phyloP scores from a whole-genome alignment of 2,113 vertebrate genomes.

The Eira barbara region DNA sequence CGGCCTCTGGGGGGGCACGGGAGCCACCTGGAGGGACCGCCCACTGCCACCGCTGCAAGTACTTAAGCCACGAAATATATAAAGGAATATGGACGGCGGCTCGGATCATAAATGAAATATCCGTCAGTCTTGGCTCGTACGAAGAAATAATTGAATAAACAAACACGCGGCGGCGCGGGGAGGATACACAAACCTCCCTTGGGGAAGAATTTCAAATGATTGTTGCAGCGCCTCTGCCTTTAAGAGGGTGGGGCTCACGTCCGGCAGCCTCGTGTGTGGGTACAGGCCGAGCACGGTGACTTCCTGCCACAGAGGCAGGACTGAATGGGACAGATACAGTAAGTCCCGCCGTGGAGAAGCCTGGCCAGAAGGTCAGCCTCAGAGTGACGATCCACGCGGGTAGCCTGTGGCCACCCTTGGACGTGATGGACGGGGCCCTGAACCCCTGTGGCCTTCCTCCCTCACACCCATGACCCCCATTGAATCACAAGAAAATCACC shows the following conservation, averaged over 20 bases:
- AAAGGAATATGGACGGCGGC: too few species aligned
- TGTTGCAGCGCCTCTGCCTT: not conserved
- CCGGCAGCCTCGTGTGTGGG: not conserved
- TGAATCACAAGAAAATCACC: not conserved
- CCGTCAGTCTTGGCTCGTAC: not conserved
- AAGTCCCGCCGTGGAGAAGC: not conserved
- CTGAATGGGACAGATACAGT: not conserved
- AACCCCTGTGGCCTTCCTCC: not conserved
- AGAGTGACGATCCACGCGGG: accelerated
- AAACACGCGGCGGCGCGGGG: accelerated
- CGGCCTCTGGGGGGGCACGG: not conserved
- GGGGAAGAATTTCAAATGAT: not conserved
- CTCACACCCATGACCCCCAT: not conserved
- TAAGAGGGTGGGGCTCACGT: not conserved
- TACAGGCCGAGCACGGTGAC: not conserved
- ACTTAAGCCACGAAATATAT: not conserved
- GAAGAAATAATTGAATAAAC: not conserved
- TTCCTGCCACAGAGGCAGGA: not conserved
- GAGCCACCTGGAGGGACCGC: not conserved
- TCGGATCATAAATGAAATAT: too few species aligned
- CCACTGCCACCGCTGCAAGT: not conserved
- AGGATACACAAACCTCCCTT: not conserved
- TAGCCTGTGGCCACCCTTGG: accelerated
- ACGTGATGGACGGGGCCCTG: not conserved
- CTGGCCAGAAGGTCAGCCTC: not conserved